Conservation (phyloP, 2,888 invertebrate species). For the Deilephila porcellus region DNA sequence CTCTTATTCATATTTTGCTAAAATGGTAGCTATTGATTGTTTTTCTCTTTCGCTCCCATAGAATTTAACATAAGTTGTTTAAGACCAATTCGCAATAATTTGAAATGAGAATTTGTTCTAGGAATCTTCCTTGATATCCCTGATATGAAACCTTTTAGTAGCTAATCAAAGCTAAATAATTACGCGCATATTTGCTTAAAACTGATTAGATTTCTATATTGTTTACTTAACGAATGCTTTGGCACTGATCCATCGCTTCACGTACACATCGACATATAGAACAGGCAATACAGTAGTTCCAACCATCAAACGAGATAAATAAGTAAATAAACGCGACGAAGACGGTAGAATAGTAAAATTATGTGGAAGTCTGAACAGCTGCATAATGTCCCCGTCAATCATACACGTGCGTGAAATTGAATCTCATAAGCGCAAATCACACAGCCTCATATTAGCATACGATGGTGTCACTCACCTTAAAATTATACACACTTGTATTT, state of each 20-base stretch:
- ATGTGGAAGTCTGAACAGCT: conserved; percentile 64
- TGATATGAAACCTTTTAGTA: too few species aligned
- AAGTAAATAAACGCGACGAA: conserved; percentile 31
- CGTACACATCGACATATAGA: not conserved
- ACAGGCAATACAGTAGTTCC: not conserved
- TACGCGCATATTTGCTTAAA: not conserved
- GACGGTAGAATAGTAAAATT: conserved; percentile 71
- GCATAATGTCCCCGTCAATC: conserved; percentile 79
- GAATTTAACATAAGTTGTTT: not conserved
- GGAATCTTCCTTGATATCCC: too few species aligned
- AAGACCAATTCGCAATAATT: not conserved
- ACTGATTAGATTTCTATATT: not conserved
- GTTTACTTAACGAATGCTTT: not conserved
- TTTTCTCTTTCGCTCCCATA: not conserved
- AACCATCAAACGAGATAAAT: conserved; percentile 7
- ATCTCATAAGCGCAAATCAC: conserved; percentile 81
- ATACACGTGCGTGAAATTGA: conserved; percentile 79
- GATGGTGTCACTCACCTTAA: conserved; percentile 56
- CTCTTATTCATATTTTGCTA: not conserved
- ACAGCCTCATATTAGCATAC: conserved; percentile 69
- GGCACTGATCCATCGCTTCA: too few species aligned
- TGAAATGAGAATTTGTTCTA: not conserved
- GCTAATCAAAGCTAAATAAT: too few species aligned
- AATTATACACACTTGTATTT: conserved; percentile 39
- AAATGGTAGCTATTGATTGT: not conserved